These are phyloP conservation scores for Mellilla xanthometata DNA, from an alignment of 2,888 invertebrate genomes.

Conservation along the genomic window DNA sequence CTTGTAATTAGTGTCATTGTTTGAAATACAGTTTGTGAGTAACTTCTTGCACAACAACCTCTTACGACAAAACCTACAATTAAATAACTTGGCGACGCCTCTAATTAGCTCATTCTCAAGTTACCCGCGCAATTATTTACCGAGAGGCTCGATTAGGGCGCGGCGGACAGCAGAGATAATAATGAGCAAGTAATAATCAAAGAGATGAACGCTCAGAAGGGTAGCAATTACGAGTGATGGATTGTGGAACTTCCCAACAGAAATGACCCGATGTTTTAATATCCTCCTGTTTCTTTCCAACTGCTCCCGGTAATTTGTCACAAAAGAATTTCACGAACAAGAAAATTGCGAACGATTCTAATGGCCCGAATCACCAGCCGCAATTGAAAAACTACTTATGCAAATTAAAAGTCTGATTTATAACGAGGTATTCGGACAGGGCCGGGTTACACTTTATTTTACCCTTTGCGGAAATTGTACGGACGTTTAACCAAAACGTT, in stretches of 20 bases:
- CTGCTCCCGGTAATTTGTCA: constrained; percentile 61
- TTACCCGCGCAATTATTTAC: constrained; percentile 20
- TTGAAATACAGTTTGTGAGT: constrained; percentile 1
- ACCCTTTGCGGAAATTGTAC: constrained; percentile 14
- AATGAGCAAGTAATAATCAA: constrained; percentile 55
- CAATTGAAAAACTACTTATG: constrained; percentile 26
- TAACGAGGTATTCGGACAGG: constrained; percentile 6
- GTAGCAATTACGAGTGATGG: constrained; percentile 72
- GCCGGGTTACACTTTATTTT: constrained; percentile 4
- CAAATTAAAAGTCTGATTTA: constrained; percentile 22
- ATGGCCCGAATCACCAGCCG: constrained; percentile 20
- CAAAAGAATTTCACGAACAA: constrained; percentile 35
- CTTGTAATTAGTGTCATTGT: constrained; percentile 6
- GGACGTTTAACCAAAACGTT: too few relatives aligned
- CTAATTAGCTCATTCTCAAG: constrained; percentile 22
- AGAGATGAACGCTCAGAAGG: constrained; percentile 60
- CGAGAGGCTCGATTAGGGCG: constrained; percentile 27
- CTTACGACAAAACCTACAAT: constrained; percentile 12
- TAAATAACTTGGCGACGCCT: constrained; percentile 16
- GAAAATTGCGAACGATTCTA: constrained; percentile 23
- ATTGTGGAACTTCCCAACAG: constrained; percentile 64
- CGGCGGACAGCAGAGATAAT: constrained; percentile 31
- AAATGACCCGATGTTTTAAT: constrained; percentile 67
- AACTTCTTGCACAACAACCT: constrained; percentile 10
- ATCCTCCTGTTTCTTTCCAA: constrained; percentile 62